A percentile compares a stretch with the other conserved stretches of the same genome.
These are phyloP conservation scores for Dryocosmus kuriphilus DNA, from an alignment of 2,888 invertebrate species.

Conservation along the genomic window DNA sequence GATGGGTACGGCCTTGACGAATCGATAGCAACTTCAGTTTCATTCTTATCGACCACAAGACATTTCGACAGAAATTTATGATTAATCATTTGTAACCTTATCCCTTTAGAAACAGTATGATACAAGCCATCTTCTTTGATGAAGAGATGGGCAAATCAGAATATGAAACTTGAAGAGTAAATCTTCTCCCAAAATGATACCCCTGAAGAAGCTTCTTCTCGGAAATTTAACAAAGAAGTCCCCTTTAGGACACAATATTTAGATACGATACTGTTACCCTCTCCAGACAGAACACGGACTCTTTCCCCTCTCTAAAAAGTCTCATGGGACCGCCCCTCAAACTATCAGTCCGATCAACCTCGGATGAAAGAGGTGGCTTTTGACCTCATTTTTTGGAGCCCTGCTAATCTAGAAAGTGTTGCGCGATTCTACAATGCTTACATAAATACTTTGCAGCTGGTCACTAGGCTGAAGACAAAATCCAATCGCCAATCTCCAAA, in stretches of 20 bases:
- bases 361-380: slow-evolving; percentile 38
- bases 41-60: background rate
- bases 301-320: slow-evolving; percentile 30
- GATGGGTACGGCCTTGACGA: slow-evolving; percentile 49
- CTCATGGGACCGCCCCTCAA: slow-evolving; percentile 29
- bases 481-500: background rate
- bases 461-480: background rate
- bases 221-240: background rate
- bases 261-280: slow-evolving; percentile 36
- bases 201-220: background rate
- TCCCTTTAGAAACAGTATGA: background rate
- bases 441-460: background rate
- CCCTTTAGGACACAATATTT: slow-evolving; percentile 10
- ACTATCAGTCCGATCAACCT: slow-evolving; percentile 32
- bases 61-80: background rate
- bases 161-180: background rate
- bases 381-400: slow-evolving; percentile 30
- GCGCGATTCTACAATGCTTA: background rate
- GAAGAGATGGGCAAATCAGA: background rate
- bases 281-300: slow-evolving; percentile 3
- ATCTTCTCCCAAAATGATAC: background rate
- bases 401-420: slow-evolving; percentile 3
- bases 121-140: background rate
- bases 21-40: slow-evolving; percentile 49
- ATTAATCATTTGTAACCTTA: background rate